Conservation (phyloP, 2,113 vertebrate genomes). For the Puffinus mauretanicus region DNA sequence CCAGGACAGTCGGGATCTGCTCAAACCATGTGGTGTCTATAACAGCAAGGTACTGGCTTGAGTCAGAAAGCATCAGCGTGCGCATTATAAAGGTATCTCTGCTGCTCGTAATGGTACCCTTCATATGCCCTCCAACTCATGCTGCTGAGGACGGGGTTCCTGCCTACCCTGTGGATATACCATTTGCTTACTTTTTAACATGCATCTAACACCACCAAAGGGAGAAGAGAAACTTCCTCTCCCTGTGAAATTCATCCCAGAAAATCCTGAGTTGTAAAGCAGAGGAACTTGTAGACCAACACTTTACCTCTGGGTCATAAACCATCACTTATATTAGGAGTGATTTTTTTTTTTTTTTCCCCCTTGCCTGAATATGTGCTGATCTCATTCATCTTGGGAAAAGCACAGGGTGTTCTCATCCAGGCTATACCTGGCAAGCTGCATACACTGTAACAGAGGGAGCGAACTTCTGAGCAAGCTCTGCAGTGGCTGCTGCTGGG, state of each 20-base stretch:
- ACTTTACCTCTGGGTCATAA: background rate
- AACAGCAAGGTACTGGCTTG: background rate
- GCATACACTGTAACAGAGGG: slow-evolving; percentile 19
- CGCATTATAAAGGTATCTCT: background rate
- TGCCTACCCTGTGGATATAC: background rate
- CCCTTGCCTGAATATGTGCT: slow-evolving; percentile 44
- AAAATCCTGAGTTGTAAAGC: background rate
- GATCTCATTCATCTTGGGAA: slow-evolving; percentile 64
- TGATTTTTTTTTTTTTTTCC: background rate
- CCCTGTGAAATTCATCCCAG: background rate
- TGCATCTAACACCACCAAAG: background rate
- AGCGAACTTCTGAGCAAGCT: slow-evolving; percentile 41
- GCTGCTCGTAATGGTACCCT: background rate
- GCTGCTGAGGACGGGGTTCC: background rate
- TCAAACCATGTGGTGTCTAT: background rate
- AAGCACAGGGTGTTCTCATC: slow-evolving; percentile 46
- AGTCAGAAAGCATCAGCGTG: background rate
- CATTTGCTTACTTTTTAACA: background rate
- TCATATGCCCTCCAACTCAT: background rate
- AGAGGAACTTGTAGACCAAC: background rate
- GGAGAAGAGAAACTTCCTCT: background rate
- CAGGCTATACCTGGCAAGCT: slow-evolving; percentile 59
- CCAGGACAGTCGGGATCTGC: background rate
- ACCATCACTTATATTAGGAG: background rate
- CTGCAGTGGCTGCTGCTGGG: slow-evolving; percentile 15